These are phyloP conservation scores for Lucilia cuprina DNA, from an alignment of 1,140 invertebrate species.

Conservation along the genomic window DNA sequence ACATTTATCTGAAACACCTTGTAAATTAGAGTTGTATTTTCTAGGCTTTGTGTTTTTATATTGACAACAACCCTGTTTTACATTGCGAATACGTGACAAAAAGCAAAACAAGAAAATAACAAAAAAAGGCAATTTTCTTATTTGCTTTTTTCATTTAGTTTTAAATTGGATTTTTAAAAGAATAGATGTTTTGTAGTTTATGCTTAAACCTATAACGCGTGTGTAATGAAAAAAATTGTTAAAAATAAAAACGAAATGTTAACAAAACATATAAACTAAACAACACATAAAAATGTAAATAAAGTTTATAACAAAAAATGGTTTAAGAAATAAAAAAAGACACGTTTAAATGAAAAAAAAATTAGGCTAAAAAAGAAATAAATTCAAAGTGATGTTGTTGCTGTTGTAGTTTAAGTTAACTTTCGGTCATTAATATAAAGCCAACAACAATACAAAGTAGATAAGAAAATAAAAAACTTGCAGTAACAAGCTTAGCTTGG, in stretches of 20 bases:
- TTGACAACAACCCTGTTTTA: neutral
- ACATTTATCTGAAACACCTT: neutral
- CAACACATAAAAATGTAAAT: neutral
- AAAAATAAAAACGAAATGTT: neutral
- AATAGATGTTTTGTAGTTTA: neutral
- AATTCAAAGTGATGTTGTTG: neutral
- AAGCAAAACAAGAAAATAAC: neutral
- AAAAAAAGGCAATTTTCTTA: neutral
- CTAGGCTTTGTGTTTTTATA: neutral
- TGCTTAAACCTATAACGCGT: neutral
- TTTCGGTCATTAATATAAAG: neutral
- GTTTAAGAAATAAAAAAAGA: neutral
- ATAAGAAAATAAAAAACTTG: neutral
- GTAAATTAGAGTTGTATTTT: neutral
- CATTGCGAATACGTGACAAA: neutral
- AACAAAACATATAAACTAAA: neutral
- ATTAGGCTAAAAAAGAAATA: neutral
- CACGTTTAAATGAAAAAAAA: neutral
- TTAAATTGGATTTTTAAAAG: neutral
- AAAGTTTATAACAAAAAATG: neutral
- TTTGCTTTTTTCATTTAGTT: constrained; percentile 3
- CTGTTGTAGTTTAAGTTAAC: neutral
- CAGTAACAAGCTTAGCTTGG: neutral
- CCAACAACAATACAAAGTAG: neutral
- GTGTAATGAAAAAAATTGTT: neutral